Conservation (phyloP, 2,113 vertebrate species). For the Siniperca chuatsi region DNA sequence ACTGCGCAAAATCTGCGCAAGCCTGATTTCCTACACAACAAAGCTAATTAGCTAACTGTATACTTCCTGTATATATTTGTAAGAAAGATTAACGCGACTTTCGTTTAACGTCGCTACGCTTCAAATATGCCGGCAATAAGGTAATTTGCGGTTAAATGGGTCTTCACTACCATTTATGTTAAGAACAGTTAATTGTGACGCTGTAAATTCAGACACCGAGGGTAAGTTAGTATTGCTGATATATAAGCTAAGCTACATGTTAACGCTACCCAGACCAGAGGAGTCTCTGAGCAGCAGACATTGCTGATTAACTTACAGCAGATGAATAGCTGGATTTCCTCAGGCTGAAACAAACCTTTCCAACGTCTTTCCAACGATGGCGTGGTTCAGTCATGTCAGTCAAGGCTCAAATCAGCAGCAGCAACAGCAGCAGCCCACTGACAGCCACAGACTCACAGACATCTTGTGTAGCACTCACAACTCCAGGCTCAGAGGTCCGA, state of each 20-base stretch:
- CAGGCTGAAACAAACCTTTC: neutral
- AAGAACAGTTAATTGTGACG: neutral
- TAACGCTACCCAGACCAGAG: neutral
- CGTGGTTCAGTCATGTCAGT: conserved; percentile 76
- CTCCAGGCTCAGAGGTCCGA: conserved; percentile 24
- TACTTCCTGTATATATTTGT: conserved; percentile 50
- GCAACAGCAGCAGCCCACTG: conserved; percentile 29
- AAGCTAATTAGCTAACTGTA: neutral
- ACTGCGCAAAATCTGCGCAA: conserved; percentile 63
- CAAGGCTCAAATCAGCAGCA: conserved; percentile 52
- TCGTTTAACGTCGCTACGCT: neutral
- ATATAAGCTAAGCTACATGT: conserved; percentile 43
- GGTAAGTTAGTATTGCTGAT: neutral
- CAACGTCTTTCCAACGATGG: conserved; percentile 69
- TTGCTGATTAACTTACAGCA: neutral
- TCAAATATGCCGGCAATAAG: conserved; percentile 1
- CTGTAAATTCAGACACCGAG: neutral
- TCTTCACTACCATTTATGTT: neutral
- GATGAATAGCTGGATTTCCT: neutral
- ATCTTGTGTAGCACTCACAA: conserved; percentile 19
- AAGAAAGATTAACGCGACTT: conserved; percentile 10
- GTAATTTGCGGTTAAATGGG: neutral
- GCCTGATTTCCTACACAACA: conserved; percentile 14
- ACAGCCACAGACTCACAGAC: conserved; percentile 40
- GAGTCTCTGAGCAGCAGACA: conserved; percentile 1